phyloP scores from a whole-genome alignment of 2,797 vertebrate genomes.

The Alfaro cultratus region DNA sequence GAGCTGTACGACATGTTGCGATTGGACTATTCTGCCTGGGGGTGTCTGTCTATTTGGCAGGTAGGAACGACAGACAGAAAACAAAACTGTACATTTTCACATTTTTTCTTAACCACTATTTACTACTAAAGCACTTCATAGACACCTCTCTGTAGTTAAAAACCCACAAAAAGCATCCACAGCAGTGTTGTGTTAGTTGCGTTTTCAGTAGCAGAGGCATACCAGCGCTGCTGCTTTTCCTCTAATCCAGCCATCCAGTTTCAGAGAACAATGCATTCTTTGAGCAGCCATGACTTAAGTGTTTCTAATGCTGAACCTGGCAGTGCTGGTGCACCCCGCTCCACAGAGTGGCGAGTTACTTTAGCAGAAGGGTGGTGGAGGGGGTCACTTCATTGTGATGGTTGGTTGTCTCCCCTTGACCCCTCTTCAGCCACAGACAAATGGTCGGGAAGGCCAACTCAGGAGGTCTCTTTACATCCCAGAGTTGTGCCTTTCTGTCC shows the following conservation, averaged over 20 bases:
- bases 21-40: constrained; percentile 91
- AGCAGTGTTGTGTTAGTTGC: constrained; percentile 17
- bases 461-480: constrained; percentile 73
- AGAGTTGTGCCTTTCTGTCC: constrained; percentile 74
- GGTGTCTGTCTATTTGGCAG: constrained; percentile 89
- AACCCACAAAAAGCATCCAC: constrained; percentile 18
- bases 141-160: background rate
- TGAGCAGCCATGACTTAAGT: constrained; percentile 75
- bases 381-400: constrained; percentile 49
- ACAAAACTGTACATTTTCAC: background rate
- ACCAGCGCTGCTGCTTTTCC: constrained; percentile 38
- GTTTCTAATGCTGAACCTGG: constrained; percentile 77
- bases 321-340: constrained; percentile 61
- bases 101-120: background rate
- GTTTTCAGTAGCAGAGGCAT: constrained; percentile 41
- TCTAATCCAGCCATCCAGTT: constrained; percentile 43
- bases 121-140: background rate
- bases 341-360: constrained; percentile 62
- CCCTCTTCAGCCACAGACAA: constrained; percentile 51
- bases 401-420: constrained; percentile 48
- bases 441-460: constrained; percentile 34
- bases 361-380: constrained; percentile 16
- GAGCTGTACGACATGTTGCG: constrained; percentile 84
- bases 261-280: constrained; percentile 77
- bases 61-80: constrained; percentile 69